phyloP scores from a whole-genome alignment of 1,140 invertebrate genomes.

The Bradynema listronoti region DNA sequence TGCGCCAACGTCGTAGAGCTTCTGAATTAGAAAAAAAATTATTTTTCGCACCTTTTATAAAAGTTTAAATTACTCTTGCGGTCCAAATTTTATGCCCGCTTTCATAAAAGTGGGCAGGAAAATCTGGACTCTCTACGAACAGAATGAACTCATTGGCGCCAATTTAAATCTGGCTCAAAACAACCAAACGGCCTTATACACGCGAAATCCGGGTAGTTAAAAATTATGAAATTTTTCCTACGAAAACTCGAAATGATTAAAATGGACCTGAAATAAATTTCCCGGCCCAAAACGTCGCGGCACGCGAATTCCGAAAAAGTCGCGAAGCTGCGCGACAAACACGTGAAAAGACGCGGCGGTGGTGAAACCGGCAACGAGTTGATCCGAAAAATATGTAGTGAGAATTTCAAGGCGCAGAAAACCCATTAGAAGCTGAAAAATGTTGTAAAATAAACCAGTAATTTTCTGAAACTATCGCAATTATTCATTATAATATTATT shows the following conservation, averaged over 20 bases:
- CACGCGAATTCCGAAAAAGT: constrained; percentile 31
- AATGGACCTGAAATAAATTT: constrained; percentile 37
- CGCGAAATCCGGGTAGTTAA: too few species aligned
- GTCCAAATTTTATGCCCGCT: too few species aligned
- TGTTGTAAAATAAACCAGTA: too few species aligned
- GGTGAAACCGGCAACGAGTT: constrained; percentile 37
- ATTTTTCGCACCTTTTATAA: too few species aligned
- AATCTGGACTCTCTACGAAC: too few species aligned
- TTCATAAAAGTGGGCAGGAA: too few species aligned
- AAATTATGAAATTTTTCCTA: background rate
- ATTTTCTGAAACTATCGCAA: too few species aligned
- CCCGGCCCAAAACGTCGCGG: constrained; percentile 18
- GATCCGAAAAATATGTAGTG: constrained; percentile 44
- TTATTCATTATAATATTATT: too few species aligned
- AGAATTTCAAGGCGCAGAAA: constrained; percentile 52
- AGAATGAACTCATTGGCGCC: too few species aligned
- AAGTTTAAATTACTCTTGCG: too few species aligned
- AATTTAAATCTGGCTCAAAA: too few species aligned
- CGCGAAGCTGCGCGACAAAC: constrained; percentile 36
- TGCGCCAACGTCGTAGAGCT: constrained; percentile 30
- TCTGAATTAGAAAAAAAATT: constrained; percentile 25
- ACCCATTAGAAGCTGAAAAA: constrained; percentile 50
- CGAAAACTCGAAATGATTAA: constrained; percentile 6
- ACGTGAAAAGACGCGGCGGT: constrained; percentile 41
- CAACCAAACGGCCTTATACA: too few species aligned